Conservation (phyloP, 2,113 vertebrate genomes). For the Puffinus mauretanicus region DNA sequence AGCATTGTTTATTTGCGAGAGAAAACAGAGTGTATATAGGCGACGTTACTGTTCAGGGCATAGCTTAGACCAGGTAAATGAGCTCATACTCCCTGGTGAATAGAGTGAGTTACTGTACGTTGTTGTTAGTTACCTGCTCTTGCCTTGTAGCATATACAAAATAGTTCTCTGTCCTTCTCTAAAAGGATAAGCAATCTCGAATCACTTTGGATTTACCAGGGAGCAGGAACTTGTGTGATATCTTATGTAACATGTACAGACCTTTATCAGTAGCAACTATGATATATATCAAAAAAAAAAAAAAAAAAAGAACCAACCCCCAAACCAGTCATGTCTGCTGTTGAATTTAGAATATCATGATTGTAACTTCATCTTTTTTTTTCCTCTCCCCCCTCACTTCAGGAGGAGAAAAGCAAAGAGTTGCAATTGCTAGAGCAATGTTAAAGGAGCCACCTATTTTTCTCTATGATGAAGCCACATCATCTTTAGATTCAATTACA, state of each 20-base stretch:
- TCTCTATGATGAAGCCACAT: constrained; percentile 96
- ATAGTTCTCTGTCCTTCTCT: not conserved
- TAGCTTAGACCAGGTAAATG: not conserved
- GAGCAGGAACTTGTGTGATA: not conserved
- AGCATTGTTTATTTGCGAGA: not conserved
- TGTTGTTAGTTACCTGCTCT: not conserved
- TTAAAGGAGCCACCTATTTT: constrained; percentile 92
- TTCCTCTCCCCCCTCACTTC: not conserved
- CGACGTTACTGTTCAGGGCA: not conserved
- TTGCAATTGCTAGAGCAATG: constrained; percentile 94
- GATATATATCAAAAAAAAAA: not conserved
- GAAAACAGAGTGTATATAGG: not conserved
- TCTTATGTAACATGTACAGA: not conserved
- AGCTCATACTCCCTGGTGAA: not conserved
- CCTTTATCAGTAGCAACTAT: not conserved
- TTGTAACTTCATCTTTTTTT: not conserved
- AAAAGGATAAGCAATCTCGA: not conserved
- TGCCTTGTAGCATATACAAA: not conserved
- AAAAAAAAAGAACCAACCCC: not conserved
- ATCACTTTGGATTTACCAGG: not conserved
- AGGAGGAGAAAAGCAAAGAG: constrained; percentile 98
- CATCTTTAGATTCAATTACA: constrained; percentile 98
- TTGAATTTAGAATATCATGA: not conserved
- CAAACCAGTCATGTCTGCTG: not conserved
- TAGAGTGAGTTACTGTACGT: not conserved